Percentiles rank a stretch among this genome's conserved stretches.
These are phyloP conservation scores for Smutsia gigantea DNA, from an alignment of 2,797 vertebrate genomes.

Conservation along the genomic window DNA sequence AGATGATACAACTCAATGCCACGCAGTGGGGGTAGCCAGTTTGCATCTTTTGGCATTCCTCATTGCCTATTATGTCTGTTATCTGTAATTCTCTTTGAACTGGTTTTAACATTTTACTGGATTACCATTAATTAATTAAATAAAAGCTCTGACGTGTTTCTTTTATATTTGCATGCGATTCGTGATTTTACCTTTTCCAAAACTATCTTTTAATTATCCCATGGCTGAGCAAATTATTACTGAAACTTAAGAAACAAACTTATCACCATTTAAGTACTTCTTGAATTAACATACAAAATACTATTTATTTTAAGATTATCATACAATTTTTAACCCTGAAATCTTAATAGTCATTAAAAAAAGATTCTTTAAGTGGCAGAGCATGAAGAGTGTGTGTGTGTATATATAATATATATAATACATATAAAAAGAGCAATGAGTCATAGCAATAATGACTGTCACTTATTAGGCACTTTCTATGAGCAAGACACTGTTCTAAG, in stretches of 20 bases:
- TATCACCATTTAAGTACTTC: neutral
- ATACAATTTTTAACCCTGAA: neutral
- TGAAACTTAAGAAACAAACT: slow-evolving; percentile 17
- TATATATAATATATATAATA: no score
- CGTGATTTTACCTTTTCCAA: neutral
- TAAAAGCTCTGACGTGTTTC: neutral
- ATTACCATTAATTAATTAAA: neutral
- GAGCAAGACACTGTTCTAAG: neutral
- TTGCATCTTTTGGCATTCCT: neutral
- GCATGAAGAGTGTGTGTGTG: neutral
- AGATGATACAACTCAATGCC: neutral
- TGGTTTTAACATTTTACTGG: neutral
- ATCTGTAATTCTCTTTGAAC: neutral
- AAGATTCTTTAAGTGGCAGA: neutral
- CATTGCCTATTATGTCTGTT: neutral
- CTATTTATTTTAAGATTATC: slow-evolving; percentile 19
- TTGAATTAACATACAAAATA: neutral
- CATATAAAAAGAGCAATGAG: neutral
- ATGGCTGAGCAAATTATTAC: neutral
- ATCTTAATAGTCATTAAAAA: neutral
- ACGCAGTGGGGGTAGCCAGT: accelerated
- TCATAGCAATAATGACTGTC: neutral
- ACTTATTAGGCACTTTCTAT: neutral
- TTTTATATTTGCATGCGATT: neutral
- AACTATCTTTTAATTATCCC: neutral